These are phyloP conservation scores for Cerceris ruficornis DNA, from an alignment of 2,888 invertebrate species.

Conservation along the genomic window DNA sequence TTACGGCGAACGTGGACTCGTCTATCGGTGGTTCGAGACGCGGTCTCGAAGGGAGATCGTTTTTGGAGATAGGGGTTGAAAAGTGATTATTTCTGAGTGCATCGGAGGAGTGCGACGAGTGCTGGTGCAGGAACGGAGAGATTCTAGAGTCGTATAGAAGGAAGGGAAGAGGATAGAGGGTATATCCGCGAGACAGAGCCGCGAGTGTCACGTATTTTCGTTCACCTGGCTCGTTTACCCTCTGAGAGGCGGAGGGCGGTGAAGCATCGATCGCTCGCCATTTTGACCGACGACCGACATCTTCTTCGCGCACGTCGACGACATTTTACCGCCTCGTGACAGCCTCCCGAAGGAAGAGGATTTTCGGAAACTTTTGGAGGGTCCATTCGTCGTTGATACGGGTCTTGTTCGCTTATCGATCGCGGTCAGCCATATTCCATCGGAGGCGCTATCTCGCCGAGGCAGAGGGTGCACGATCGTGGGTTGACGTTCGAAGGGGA, in stretches of 20 bases:
- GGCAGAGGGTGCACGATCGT: conserved; percentile 42
- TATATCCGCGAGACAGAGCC: not conserved
- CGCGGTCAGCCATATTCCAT: conserved; percentile 50
- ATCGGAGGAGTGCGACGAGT: conserved; percentile 34
- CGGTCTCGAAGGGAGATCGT: not conserved
- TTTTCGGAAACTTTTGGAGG: not conserved
- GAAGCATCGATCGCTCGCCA: conserved; percentile 77
- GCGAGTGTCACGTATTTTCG: conserved; percentile 41
- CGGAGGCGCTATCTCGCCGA: conserved; percentile 4
- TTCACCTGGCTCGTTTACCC: conserved; percentile 55
- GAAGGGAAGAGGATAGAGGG: not conserved
- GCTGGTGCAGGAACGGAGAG: conserved; percentile 24
- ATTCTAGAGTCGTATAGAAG: not conserved
- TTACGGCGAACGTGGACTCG: no score
- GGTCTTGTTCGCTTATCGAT: conserved; percentile 54
- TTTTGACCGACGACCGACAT: conserved; percentile 76
- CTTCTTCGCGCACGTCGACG: conserved; percentile 68
- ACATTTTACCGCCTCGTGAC: conserved; percentile 61
- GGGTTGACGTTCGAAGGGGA: conserved; percentile 14
- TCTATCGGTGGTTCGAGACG: not conserved
- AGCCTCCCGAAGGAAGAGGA: conserved; percentile 18
- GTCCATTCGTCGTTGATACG: not conserved
- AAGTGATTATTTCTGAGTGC: conserved; percentile 26
- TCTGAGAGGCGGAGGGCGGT: conserved; percentile 62
- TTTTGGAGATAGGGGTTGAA: not conserved